Conservation (phyloP, 2,113 vertebrate genomes). For the Bufo bufo region DNA sequence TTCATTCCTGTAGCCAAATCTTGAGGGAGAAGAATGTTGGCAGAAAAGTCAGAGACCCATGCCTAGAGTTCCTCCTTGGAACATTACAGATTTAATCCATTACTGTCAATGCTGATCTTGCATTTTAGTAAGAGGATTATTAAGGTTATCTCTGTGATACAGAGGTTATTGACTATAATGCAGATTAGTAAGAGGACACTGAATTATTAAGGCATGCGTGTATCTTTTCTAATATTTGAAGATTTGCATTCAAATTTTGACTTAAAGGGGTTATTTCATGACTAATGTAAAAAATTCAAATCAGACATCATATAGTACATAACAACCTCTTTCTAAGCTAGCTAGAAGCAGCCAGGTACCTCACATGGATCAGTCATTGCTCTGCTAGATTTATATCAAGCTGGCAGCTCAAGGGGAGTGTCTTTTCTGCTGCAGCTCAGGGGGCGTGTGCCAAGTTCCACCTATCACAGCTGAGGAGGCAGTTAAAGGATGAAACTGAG, state of each 20-base stretch:
- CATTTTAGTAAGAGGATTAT: slow-evolving; percentile 22
- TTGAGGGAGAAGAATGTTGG: slow-evolving; percentile 10
- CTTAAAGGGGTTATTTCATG: too few species aligned
- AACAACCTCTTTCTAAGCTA: too few species aligned
- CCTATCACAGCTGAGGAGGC: too few species aligned
- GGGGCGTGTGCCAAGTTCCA: too few species aligned
- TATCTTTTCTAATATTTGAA: background rate
- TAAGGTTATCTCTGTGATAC: slow-evolving; percentile 13
- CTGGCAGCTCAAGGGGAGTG: too few species aligned
- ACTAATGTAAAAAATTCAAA: too few species aligned
- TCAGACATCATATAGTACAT: too few species aligned
- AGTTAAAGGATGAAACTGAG: too few species aligned
- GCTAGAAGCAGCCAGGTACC: too few species aligned
- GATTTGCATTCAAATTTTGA: background rate
- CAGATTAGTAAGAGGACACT: background rate
- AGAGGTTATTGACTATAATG: slow-evolving; percentile 5
- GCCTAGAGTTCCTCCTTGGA: slow-evolving; percentile 19
- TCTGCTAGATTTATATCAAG: too few species aligned
- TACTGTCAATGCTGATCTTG: slow-evolving; percentile 13
- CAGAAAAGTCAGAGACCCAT: background rate
- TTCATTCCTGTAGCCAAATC: background rate
- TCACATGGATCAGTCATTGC: too few species aligned
- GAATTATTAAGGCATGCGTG: background rate
- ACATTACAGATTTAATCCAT: slow-evolving; percentile 5
- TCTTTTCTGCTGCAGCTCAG: too few species aligned